Evolutionary conservation across 2,888 invertebrate genomes (phyloP).

Genomic region (Sabatieria punctata): DNA sequence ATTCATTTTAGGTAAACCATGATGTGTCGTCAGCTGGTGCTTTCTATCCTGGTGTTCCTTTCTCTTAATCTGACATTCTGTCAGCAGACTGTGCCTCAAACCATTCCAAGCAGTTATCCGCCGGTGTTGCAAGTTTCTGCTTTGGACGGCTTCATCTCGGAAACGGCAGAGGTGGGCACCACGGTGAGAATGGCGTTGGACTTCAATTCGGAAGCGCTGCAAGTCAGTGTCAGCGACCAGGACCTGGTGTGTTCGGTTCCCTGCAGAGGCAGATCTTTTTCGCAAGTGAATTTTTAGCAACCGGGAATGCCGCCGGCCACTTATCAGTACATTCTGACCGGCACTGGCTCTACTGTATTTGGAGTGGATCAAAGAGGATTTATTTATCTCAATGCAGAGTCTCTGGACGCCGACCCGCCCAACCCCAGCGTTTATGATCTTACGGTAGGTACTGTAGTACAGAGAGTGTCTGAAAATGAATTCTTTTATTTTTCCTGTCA

Average conservation of each 20-base stretch:
- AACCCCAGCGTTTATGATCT: conserved; percentile 24
- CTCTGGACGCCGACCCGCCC: conserved; percentile 24
- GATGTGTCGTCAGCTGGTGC: no score
- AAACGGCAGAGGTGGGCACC: conserved; percentile 25
- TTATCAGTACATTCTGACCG: conserved; percentile 30
- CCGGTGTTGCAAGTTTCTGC: conserved; percentile 6
- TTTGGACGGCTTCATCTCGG: conserved; percentile 23
- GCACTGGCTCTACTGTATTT: conserved; percentile 28
- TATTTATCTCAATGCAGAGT: conserved; percentile 26
- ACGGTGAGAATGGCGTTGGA: conserved; percentile 22
- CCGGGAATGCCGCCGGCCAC: conserved; percentile 31
- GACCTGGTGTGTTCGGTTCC: conserved; percentile 20
- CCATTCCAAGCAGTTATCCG: no score
- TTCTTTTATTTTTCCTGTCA: no score
- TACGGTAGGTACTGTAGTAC: conserved; percentile 19
- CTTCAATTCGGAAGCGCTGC: conserved; percentile 21
- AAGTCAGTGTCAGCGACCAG: conserved; percentile 27
- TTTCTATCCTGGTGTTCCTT: no score
- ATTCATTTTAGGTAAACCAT: no score
- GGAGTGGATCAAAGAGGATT: conserved; percentile 29
- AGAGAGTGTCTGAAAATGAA: no score
- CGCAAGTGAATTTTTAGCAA: conserved; percentile 17
- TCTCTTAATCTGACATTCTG: no score
- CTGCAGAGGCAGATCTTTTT: neutral
- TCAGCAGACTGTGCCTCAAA: no score